These are phyloP conservation scores for Podotricha telesiphe DNA, from an alignment of 2,888 invertebrate genomes.

Conservation along the genomic window DNA sequence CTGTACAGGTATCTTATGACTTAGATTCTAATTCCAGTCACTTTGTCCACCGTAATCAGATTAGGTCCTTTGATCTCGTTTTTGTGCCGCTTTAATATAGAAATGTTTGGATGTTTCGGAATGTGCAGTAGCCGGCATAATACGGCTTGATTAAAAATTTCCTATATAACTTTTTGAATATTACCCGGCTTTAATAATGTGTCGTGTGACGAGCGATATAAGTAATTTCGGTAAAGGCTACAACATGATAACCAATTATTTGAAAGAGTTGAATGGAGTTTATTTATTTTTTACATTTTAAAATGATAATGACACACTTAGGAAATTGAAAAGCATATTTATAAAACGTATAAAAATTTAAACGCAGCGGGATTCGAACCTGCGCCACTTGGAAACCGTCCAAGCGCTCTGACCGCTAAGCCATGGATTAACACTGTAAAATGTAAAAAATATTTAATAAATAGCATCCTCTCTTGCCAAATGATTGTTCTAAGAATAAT, in stretches of 20 bases:
- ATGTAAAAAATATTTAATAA: too few species aligned
- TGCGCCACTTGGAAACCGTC: too few species aligned
- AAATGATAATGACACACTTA: too few species aligned
- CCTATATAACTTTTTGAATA: constrained; percentile 7
- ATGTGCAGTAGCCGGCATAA: constrained; percentile 11
- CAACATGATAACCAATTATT: background rate
- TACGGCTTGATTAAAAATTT: constrained; percentile 23
- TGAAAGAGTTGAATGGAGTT: background rate
- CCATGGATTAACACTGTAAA: too few species aligned
- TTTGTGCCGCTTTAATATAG: constrained; percentile 30
- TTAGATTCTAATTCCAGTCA: constrained; percentile 27
- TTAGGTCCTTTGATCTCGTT: constrained; percentile 33
- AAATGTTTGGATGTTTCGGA: constrained; percentile 26
- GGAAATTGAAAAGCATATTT: too few species aligned
- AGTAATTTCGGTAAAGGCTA: background rate
- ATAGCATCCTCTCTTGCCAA: too few species aligned
- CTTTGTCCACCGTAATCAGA: constrained; percentile 29
- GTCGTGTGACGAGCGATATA: too few species aligned
- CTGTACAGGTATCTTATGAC: constrained; percentile 13
- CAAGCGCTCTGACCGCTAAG: too few species aligned
- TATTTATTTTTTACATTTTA: background rate
- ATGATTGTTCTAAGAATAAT: too few species aligned
- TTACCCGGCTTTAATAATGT: background rate
- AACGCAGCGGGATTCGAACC: too few species aligned
- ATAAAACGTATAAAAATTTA: too few species aligned